Percentiles rank a stretch among this genome's conserved stretches.
These are phyloP conservation scores for Paedocypris micromegethes DNA, from an alignment of 2,797 vertebrate genomes.

Conservation along the genomic window DNA sequence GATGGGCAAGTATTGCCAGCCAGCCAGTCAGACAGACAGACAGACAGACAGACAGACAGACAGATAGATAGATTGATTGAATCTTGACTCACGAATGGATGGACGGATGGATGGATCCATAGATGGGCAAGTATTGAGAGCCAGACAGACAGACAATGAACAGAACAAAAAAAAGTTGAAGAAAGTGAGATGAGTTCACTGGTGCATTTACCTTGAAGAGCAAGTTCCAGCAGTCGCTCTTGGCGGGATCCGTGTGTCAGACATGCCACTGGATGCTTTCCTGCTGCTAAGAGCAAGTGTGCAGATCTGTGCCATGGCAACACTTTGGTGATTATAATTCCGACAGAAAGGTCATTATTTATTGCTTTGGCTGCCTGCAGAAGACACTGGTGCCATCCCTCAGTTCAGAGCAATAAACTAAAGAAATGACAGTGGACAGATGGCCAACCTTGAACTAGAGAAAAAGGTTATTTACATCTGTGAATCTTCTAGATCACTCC, in stretches of 20 bases:
- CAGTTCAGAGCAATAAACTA: constrained; percentile 63
- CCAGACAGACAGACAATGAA: no score
- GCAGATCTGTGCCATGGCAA: constrained; percentile 45
- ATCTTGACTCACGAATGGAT: no score
- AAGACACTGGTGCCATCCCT: constrained; percentile 37
- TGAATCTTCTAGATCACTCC: constrained; percentile 57
- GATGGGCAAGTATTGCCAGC: no score
- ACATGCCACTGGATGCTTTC: constrained; percentile 42
- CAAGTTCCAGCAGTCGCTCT: constrained; percentile 23
- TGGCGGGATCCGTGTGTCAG: constrained; percentile 50
- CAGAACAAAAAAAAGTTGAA: no score
- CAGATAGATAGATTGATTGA: no score
- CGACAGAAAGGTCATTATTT: constrained; percentile 56
- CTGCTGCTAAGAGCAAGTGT: constrained; percentile 43
- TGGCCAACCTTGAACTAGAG: constrained; percentile 63
- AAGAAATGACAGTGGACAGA: constrained; percentile 63
- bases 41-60: no score
- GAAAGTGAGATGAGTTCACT: no score
- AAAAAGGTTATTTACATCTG: constrained; percentile 69
- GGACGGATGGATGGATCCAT: no score
- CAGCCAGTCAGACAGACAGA: no score
- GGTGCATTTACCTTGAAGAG: constrained; percentile 12
- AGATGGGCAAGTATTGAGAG: no score
- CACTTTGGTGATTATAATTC: constrained; percentile 55
- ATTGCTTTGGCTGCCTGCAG: constrained; percentile 48